Evolutionary conservation across 2,113 vertebrate species (phyloP).

Genomic region (Gallinago undulata): DNA sequence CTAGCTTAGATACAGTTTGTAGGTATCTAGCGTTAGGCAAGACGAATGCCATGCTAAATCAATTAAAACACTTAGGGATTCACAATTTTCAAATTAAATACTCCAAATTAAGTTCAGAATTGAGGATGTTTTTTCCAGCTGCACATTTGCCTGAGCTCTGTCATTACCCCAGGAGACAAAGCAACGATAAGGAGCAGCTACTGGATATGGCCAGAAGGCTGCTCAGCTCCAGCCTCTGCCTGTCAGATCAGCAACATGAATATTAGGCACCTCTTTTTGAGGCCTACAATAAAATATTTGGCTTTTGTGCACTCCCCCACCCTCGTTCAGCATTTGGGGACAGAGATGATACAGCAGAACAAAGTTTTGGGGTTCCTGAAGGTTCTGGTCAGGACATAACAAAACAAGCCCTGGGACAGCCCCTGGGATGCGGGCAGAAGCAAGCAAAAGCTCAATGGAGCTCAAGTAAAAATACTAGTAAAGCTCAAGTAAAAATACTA

Average conservation of each 20-base stretch:
- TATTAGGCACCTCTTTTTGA: not conserved
- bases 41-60: not conserved
- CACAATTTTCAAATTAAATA: not conserved
- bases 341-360: not conserved
- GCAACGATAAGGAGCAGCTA: not conserved
- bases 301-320: not conserved
- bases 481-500: not conserved
- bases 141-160: not conserved
- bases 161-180: not conserved
- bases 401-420: not conserved
- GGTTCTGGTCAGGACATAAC: rapidly evolving
- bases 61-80: not conserved
- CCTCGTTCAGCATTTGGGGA: not conserved
- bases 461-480: not conserved
- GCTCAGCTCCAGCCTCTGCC: not conserved
- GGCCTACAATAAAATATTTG: not conserved
- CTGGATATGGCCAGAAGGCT: not conserved
- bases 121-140: not conserved
- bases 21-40: not conserved
- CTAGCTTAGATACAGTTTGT: not conserved
- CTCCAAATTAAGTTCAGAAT: not conserved
- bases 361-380: not conserved
- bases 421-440: not conserved
- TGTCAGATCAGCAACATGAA: not conserved
- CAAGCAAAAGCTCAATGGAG: not conserved